Evolutionary conservation across 2,113 vertebrate genomes (phyloP), one percentile per base, ranked within the genome.

Genomic region (Cyrtonyx montezumae): DNA sequence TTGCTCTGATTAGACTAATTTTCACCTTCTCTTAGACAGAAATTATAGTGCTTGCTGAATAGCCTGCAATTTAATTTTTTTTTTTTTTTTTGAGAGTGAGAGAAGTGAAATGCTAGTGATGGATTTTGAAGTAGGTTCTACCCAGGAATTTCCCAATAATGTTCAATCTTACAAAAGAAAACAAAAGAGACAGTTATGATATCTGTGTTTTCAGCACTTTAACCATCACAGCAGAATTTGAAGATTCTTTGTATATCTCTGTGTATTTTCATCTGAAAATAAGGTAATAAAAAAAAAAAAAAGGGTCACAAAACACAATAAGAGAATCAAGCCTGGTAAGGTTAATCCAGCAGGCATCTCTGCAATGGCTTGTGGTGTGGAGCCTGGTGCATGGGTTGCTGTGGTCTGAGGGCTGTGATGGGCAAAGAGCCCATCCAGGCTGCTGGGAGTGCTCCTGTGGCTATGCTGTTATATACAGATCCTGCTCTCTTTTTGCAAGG

Each of bases 381-480:
- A 68, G 37, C 59, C 49, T 34, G 23, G 30, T 43, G 34, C 71
- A 42, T 1, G 32, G 23, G 18, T 53, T 59, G 3, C 53, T 73
- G 78, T 16, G 23, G 8, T 67, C 65, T 0, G 0, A 48, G 62
- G 28, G 56, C 4, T 37, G 34, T 1, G 13, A 19, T 0, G 8
- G 46, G 36, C 4, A 2, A 51, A 5, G 32, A 46, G 36, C 3
- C 6, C 36, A 66, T 17, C 62, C 20, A 49, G 37, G 69, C 32
- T 36, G 3, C 8, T 76, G 86, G 42, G 48, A 55, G 22, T 2
- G 5, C 55, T 63, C 51, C 22, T 22, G 11, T 0, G 25, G 69
- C 56, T 22, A 20, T 0, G 20, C 59, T 25, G 58, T 2, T 0
- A 20, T 5, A 1, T 63, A 9, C 62, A 21, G 53, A 51, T 69